These are phyloP conservation scores for Schizothorax lantsangensis DNA, from an alignment of 2,797 vertebrate genomes.

Conservation along the genomic window DNA sequence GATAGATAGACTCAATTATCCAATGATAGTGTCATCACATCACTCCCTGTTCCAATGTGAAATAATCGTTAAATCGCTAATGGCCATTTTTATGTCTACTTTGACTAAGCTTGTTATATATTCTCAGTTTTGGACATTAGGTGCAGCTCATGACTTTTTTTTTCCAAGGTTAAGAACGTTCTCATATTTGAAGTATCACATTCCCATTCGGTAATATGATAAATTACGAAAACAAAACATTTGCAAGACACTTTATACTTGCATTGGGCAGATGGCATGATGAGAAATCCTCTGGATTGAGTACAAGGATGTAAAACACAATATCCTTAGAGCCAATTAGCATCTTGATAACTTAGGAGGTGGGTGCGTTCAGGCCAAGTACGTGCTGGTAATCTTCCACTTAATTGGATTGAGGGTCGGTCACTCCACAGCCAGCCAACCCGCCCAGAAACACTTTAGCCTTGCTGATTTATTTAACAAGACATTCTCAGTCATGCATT, in stretches of 20 bases:
- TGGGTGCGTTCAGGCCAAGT: conserved; percentile 46
- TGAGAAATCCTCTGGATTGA: conserved; percentile 52
- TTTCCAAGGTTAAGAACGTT: background rate
- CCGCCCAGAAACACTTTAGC: conserved; percentile 47
- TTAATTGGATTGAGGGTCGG: conserved; percentile 57
- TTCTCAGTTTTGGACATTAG: background rate
- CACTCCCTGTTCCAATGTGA: conserved; percentile 2
- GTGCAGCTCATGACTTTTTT: background rate
- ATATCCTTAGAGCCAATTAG: conserved; percentile 57
- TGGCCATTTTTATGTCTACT: background rate
- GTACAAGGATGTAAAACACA: conserved; percentile 58
- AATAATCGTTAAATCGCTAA: background rate
- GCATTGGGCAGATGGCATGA: conserved; percentile 55
- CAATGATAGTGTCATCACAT: conserved; percentile 32
- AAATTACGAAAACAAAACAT: conserved; percentile 13
- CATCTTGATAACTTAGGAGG: conserved; percentile 54
- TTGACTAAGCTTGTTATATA: background rate
- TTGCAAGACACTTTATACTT: conserved; percentile 22
- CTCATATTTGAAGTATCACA: background rate
- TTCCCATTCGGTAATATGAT: conserved; percentile 1
- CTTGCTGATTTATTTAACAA: conserved; percentile 51
- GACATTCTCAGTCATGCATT: conserved; percentile 28
- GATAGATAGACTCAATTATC: conserved; percentile 43
- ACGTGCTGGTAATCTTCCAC: conserved; percentile 55
- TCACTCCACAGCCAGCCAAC: conserved; percentile 24